Evolutionary conservation across 2,888 invertebrate genomes (phyloP).

Genomic region (Blastobasis adustella): DNA sequence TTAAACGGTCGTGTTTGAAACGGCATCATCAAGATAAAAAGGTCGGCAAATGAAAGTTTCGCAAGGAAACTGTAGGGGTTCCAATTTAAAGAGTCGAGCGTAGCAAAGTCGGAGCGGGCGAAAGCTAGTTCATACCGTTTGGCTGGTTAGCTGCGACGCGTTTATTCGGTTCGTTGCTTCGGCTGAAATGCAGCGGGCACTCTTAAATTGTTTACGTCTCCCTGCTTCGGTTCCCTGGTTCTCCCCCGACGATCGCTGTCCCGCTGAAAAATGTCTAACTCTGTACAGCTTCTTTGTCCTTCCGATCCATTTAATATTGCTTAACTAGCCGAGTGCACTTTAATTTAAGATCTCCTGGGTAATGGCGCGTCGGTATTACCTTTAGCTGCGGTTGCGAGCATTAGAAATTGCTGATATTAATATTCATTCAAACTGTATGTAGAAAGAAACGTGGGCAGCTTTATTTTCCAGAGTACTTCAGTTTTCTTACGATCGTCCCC

Average conservation of each 20-base stretch:
- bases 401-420: no score
- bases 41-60: conserved; percentile 21
- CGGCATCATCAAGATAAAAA: conserved; percentile 30
- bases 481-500: no score
- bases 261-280: conserved; percentile 22
- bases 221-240: conserved; percentile 29
- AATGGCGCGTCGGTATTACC: no score
- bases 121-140: conserved; percentile 32
- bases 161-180: conserved; percentile 49
- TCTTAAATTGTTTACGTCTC: conserved; percentile 56
- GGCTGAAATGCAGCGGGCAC: conserved; percentile 43
- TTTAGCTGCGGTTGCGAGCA: no score
- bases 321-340: conserved; percentile 7
- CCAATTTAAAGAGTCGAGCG: conserved; percentile 31
- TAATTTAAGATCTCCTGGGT: background rate
- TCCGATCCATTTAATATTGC: conserved; percentile 23
- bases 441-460: no score
- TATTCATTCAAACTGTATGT: no score
- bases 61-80: conserved; percentile 23
- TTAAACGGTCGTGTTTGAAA: conserved; percentile 22
- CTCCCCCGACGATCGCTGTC: conserved; percentile 21
- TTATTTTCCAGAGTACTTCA: no score
- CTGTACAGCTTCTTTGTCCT: conserved; percentile 20
- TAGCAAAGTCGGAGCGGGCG: conserved; percentile 19
- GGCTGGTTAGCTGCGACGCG: conserved; percentile 32